phyloP scores from a whole-genome alignment of 2,113 vertebrate species.

The Catagonus wagneri region DNA sequence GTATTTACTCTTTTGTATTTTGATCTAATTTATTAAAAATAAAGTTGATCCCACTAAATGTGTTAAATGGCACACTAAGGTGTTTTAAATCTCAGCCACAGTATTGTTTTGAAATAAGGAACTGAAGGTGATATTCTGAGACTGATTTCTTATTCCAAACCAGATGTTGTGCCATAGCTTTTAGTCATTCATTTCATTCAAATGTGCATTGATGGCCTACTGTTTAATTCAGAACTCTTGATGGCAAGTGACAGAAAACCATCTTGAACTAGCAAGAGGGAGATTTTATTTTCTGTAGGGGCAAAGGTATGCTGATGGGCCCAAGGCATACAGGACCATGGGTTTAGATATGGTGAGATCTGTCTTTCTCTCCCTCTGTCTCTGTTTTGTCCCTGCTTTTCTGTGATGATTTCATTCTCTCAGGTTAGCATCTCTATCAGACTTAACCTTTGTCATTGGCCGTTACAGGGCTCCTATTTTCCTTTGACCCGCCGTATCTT shows the following conservation, averaged over 20 bases:
- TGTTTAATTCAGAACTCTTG: conserved; percentile 30
- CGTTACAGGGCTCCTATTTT: neutral
- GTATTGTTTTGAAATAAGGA: conserved; percentile 52
- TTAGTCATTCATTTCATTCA: conserved; percentile 48
- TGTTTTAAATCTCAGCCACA: conserved; percentile 3
- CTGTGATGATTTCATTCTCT: conserved; percentile 21
- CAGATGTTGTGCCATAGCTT: conserved; percentile 17
- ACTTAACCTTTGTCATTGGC: neutral
- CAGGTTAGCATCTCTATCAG: neutral
- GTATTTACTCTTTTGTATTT: neutral
- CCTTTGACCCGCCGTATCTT: neutral
- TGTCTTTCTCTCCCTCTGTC: neutral
- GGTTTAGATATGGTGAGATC: neutral
- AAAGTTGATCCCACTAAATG: neutral
- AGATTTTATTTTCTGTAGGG: conserved; percentile 7
- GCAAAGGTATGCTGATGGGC: neutral
- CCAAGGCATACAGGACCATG: neutral
- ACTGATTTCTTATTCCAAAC: conserved; percentile 21
- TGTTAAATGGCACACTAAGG: neutral
- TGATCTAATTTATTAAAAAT: conserved; percentile 33
- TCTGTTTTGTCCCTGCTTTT: conserved; percentile 24
- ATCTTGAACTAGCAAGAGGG: neutral
- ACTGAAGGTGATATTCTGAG: neutral
- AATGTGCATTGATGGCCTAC: neutral
- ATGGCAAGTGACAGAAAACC: neutral